Evolutionary conservation across 2,113 vertebrate genomes (phyloP).

Genomic region (Phrynocephalus versicolor): DNA sequence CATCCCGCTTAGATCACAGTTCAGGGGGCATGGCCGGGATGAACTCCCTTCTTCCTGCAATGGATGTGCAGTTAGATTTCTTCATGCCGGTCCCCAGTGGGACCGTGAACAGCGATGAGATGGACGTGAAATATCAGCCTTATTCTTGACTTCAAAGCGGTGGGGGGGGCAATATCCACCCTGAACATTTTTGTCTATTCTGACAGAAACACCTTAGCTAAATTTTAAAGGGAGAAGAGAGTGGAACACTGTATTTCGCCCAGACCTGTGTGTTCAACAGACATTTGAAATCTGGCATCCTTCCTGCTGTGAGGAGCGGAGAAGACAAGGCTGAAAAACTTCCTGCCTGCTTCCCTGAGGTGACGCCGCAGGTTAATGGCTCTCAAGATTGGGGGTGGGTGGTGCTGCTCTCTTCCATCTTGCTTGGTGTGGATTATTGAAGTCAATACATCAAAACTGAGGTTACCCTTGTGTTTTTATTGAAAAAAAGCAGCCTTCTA

Average conservation of each 20-base stretch:
- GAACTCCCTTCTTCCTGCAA: no score
- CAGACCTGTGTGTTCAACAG: background rate
- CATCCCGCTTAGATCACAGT: no score
- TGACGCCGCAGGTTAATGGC: background rate
- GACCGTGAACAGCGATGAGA: no score
- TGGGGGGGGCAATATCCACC: no score
- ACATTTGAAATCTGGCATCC: no score
- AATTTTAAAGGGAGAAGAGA: background rate
- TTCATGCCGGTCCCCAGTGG: no score
- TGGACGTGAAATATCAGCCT: no score
- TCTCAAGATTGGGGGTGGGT: background rate
- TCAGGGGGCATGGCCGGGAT: no score
- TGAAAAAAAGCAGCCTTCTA: background rate
- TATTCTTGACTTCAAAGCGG: background rate
- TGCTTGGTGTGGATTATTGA: rapidly evolving
- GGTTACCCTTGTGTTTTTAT: background rate
- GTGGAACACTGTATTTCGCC: background rate
- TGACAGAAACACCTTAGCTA: background rate
- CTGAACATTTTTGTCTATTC: background rate
- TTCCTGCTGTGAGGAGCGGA: background rate
- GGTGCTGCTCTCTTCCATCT: background rate
- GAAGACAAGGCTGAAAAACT: background rate
- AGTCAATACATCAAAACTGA: background rate
- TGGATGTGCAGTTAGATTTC: no score
- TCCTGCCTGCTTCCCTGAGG: background rate